phyloP scores from a whole-genome alignment of 2,113 vertebrate genomes.

The Cyprinodon variegatus region DNA sequence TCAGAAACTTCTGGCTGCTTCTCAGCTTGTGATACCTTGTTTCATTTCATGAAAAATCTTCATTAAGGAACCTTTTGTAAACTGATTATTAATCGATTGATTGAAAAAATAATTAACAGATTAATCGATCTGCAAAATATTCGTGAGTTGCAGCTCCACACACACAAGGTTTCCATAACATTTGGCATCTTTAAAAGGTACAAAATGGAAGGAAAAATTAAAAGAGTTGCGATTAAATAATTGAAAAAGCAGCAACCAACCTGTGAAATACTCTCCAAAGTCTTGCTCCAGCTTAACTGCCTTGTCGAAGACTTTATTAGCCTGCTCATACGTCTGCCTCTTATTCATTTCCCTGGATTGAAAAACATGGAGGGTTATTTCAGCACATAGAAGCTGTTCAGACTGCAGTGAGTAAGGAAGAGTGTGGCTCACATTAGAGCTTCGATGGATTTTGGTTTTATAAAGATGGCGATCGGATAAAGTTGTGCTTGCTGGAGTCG shows the following conservation, averaged over 20 bases:
- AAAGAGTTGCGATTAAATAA: neutral
- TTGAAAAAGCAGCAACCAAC: conserved; percentile 69
- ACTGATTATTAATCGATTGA: too few relatives aligned
- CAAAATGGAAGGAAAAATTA: neutral
- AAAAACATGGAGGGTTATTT: conserved; percentile 7
- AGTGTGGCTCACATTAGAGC: conserved; percentile 92
- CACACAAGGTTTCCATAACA: neutral
- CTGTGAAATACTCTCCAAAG: conserved; percentile 99
- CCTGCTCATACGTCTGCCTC: conserved; percentile 97
- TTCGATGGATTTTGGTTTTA: conserved; percentile 99
- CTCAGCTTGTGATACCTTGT: neutral
- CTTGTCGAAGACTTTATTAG: conserved; percentile 98
- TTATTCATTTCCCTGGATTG: conserved; percentile 95
- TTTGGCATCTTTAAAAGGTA: neutral
- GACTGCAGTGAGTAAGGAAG: neutral
- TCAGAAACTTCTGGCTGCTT: too few relatives aligned
- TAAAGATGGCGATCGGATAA: conserved; percentile 97
- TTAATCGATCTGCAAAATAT: too few relatives aligned
- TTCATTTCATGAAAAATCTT: neutral
- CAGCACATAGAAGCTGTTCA: neutral
- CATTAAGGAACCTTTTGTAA: too few relatives aligned
- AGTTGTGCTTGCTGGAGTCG: conserved; percentile 99
- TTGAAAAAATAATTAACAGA: too few relatives aligned
- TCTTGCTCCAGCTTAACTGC: conserved; percentile 98
- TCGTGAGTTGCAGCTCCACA: too few relatives aligned